Evolutionary conservation across 1,140 invertebrate species (phyloP).

Genomic region (Lordiphosa stackelbergi): DNA sequence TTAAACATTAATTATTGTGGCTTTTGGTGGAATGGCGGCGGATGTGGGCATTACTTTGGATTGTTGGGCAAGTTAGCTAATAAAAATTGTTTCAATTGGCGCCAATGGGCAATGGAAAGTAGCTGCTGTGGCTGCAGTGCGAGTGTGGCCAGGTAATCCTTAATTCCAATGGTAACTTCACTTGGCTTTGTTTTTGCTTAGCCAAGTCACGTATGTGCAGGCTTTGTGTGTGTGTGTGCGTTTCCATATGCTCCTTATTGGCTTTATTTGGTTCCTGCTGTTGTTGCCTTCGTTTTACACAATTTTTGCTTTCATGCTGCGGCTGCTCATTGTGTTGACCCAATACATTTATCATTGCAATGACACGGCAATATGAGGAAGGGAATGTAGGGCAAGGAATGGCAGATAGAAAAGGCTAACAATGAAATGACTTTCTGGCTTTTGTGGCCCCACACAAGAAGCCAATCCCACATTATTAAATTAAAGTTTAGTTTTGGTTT

Average conservation of each 20-base stretch:
- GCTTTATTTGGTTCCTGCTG: constrained; percentile 4
- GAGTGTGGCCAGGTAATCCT: constrained; percentile 11
- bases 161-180: constrained; percentile 1
- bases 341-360: constrained; percentile 71
- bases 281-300: constrained; percentile 41
- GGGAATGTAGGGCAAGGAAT: constrained; percentile 18
- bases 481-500: constrained; percentile 21
- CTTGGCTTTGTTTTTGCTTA: constrained; percentile 9
- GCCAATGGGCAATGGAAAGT: constrained; percentile 30
- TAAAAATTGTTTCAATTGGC: constrained; percentile 40
- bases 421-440: constrained; percentile 4
- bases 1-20: constrained; percentile 37
- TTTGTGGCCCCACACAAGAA: no score
- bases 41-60: constrained; percentile 16
- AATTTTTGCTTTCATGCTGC: constrained; percentile 58
- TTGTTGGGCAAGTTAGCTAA: constrained; percentile 29
- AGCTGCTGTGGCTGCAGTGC: no score
- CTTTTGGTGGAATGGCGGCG: neutral
- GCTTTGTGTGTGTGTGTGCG: constrained; percentile 5
- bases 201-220: constrained; percentile 48
- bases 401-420: constrained; percentile 39
- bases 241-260: neutral
- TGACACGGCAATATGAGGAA: constrained; percentile 54
- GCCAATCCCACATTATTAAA: constrained; percentile 25
- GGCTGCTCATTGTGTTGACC: constrained; percentile 20